Percentiles rank a stretch among this genome's conserved stretches.
Conservation (phyloP, 2,797 vertebrate genomes). For the Sarcoramphus papa region DNA sequence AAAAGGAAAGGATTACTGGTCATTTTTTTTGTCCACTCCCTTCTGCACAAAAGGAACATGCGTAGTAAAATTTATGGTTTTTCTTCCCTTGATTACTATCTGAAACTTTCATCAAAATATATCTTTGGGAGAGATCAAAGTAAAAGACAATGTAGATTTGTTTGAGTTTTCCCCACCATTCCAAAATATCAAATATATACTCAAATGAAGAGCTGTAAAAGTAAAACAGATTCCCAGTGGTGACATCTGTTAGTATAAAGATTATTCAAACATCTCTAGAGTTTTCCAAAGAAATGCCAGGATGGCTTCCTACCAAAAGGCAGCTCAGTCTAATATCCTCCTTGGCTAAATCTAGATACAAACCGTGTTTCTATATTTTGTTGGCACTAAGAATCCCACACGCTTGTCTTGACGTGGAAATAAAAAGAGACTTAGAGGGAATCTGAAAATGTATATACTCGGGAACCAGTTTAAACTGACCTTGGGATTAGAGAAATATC, state of each 20-base stretch:
- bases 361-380: background rate
- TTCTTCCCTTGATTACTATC: background rate
- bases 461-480: background rate
- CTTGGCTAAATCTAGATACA: background rate
- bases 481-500: background rate
- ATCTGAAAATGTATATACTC: background rate
- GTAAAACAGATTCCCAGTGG: slow-evolving; percentile 32
- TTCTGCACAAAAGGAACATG: background rate
- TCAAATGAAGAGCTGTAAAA: slow-evolving; percentile 40
- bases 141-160: background rate
- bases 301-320: slow-evolving; percentile 12
- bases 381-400: background rate
- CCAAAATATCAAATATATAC: background rate
- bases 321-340: background rate
- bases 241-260: slow-evolving; percentile 38
- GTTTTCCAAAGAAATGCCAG: slow-evolving; percentile 20
- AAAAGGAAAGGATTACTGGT: background rate
- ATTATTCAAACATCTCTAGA: slow-evolving; percentile 28
- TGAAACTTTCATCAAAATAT: background rate
- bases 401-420: background rate
- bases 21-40: background rate
- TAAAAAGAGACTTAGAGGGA: background rate
- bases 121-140: background rate
- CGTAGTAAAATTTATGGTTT: background rate
- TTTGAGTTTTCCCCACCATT: background rate